phyloP scores from a whole-genome alignment of 2,888 invertebrate species.

The Cephus runcator region DNA sequence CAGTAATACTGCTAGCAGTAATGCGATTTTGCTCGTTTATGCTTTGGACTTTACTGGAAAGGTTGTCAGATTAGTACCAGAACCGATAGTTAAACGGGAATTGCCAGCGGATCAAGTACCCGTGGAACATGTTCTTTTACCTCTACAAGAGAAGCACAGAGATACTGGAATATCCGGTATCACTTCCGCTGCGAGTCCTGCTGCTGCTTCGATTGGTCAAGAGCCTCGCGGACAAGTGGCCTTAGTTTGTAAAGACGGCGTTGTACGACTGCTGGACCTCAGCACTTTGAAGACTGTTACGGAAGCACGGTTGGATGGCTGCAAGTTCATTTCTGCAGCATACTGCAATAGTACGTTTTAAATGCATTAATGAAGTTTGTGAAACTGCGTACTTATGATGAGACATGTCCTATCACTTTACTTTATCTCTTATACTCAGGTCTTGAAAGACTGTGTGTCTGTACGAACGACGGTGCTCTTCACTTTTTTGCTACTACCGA shows the following conservation, averaged over 20 bases:
- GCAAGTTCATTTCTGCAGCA: constrained; percentile 82
- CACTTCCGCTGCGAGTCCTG: constrained; percentile 24
- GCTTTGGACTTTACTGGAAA: constrained; percentile 68
- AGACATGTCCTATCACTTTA: background rate
- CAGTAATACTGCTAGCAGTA: constrained; percentile 27
- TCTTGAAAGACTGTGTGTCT: constrained; percentile 86
- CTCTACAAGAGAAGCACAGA: constrained; percentile 62
- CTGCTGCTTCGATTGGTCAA: constrained; percentile 22
- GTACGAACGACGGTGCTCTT: constrained; percentile 82
- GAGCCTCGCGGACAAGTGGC: constrained; percentile 71
- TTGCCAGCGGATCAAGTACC: constrained; percentile 76
- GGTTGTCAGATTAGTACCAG: constrained; percentile 69
- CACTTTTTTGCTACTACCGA: constrained; percentile 85
- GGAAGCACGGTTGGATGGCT: constrained; percentile 75
- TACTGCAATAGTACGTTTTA: constrained; percentile 82
- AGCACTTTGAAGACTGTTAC: constrained; percentile 77
- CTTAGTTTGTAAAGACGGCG: constrained; percentile 80
- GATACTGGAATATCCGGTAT: constrained; percentile 23
- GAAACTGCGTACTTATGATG: background rate
- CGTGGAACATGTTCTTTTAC: constrained; percentile 76
- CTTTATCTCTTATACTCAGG: constrained; percentile 61
- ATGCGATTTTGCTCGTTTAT: constrained; percentile 70
- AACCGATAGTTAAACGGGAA: constrained; percentile 72
- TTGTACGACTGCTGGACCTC: constrained; percentile 77
- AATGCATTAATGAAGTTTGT: background rate